Base-by-base conservation (phyloP, 2,113 vertebrate species). In the Nerophis lumbriciformis region DNA sequence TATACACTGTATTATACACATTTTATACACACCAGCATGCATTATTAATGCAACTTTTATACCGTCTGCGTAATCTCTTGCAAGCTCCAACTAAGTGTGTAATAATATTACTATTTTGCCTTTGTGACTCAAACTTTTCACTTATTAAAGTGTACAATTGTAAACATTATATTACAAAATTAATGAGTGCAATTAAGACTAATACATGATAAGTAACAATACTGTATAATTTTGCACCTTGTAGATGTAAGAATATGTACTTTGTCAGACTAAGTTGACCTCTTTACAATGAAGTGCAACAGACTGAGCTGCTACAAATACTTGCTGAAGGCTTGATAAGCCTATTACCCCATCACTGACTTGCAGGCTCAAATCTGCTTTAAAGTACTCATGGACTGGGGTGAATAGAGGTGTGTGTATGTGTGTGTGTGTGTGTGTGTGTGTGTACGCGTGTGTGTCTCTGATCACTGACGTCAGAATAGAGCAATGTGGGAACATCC, bases 401-500 rank as follows among this genome's bases (percentile, higher is more conserved):
- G 62, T 72, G 59, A 71, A 68, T 75, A 66, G 70, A 65, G 48
- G n/a, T 37, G 11, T 37, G 1, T 38, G 2, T n/a, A 52, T 58
- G 61, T 44, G 15, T 53, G 59, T 51, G 1, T 53, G 6, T n/a
- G 13, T 37, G 56, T 36, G 1, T 53, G 6, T n/a, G 13, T 37
- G 56, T 36, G 1, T 53, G 6, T n/a, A n/a, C n/a, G n/a, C n/a
- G 1, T 53, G 6, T n/a, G 13, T 37, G 56, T 36, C 39, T 44
- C 51, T 78, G 70, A 67, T 52, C 51, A 38, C 58, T 81, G 65
- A 86, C 70, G 74, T 83, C 80, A 84, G 54, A 48, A 38, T 49
- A 52, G 44, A 36, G 61, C 65, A 63, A 56, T n/a, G n/a, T 21
- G 38, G 61, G 84, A 87, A 88, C 85, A 89, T 86, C 87, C 79